Evolutionary conservation across 2,888 invertebrate species (phyloP), one percentile per base, ranked within the genome.

Genomic region (Lamellibrachia satsuma): DNA sequence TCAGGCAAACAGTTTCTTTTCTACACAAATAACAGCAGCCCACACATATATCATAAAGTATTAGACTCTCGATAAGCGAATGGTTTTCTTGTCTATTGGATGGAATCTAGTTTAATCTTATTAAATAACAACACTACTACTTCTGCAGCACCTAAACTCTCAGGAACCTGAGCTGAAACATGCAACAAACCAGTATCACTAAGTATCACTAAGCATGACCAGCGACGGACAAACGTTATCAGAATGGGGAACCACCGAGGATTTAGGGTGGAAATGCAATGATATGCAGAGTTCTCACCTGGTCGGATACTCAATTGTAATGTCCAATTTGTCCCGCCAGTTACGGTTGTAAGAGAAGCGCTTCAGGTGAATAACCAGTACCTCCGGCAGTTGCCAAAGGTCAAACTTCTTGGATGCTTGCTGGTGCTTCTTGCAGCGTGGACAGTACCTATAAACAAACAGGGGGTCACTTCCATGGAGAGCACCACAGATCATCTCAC

Each of bases 331-430:
- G 95, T 97, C 97, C 52, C 97, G 96, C 95, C 96, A 97, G 95
- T 96, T 97, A 91, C 97, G 95, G 93, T 97, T 97, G 96, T 97
- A 97, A n/a, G 97, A 97, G 96, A 97, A 97, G 27, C 97, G 95
- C 95, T 97, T 97, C 93, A 97, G 95, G 94, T 97, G 97, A 91
- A 97, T 97, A 91, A 97, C 97, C 15, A 97, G 96, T n/a, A 97
- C 96, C 93, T 97, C 96, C 0, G 97, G 97, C 93, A 97, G 95
- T 51, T 96, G 96, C 97, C 97, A 97, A 52, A 97, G 94, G 95
- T 97, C 97, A 95, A 97, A 97, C 95, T 97, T 97, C 95, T 97
- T 97, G 51, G 97, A 97, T 9, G 97, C 97, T 94, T 97, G 96
- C 94, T 97, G 97, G 94, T 97, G 97, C 93, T 97, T 96, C 94